Evolutionary conservation across 1,140 invertebrate species (phyloP), one percentile per base, ranked within the genome.

Genomic region (Brachionus sp.): DNA sequence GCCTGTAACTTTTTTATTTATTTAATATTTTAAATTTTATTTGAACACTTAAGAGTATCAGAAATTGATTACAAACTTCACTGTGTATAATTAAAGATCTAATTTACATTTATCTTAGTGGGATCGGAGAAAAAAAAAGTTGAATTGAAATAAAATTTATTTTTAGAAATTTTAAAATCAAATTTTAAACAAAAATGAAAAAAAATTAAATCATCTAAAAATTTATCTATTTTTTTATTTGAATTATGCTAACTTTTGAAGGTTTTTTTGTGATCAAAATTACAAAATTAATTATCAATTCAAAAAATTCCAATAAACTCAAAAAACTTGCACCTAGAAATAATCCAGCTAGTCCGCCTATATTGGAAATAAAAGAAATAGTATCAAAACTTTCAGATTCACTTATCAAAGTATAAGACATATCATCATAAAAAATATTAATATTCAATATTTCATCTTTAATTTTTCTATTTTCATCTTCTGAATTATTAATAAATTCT

Each of bases 281-380:
- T 7, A 44, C 25, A 0, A 70, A 44, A 37, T 70, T 70, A 25
- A 70, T 1, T 0, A 70, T 16, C n/a, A 70, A 37, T 16, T 37
- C 68, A 70, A 53, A 5, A 42, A 78, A 10, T 53, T 78, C 75
- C 9, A 62, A 42, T 13, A 78, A n/a, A 50, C 39, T 50, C 29
- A 78, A 62, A 78, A 78, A 46, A 37, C 75, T 78, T 9, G 37
- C 42, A 5, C 75, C 75, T 9, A 78, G 19, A 78, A 78, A 78
- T 2, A 78, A 19, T 9, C 75, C 42, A 35, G 53, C 46, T n/a
- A 78, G 12, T n/a, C 75, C 75, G 5, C 75, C 75, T n/a, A 78
- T 53, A 62, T 62, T 78, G 3, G 75, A 78, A 16, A 78, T 25
- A 50, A 78, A 23, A 7, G 39, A 23, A 46, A 78, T 16, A 1